Conservation (phyloP, 1,140 invertebrate species). For the Trachymyrmex septentrionalis region DNA sequence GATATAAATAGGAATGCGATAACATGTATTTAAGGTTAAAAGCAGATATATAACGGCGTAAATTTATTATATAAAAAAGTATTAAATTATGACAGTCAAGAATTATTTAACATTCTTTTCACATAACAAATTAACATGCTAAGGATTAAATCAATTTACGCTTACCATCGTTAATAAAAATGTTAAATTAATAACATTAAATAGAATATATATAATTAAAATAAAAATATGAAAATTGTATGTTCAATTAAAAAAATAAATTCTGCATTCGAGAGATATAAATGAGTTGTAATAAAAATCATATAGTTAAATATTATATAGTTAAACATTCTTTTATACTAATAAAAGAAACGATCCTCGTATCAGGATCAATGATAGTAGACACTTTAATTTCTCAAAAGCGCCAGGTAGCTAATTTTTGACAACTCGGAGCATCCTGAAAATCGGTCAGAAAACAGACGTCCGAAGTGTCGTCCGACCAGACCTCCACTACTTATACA, state of each 20-base stretch:
- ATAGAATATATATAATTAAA: no score
- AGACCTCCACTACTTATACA: background rate
- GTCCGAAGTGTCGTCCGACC: constrained; percentile 37
- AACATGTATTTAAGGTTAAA: no score
- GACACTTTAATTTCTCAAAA: constrained; percentile 29
- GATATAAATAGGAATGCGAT: no score
- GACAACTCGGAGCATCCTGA: background rate
- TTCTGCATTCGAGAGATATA: background rate
- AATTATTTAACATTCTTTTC: background rate
- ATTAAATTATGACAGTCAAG: no score
- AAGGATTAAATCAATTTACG: background rate
- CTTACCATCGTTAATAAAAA: background rate
- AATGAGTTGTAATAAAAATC: background rate
- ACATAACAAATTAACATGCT: background rate
- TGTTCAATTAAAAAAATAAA: background rate
- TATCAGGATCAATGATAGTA: background rate
- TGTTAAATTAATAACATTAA: background rate
- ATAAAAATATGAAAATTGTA: background rate
- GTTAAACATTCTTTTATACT: background rate
- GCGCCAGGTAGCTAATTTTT: constrained; percentile 30
- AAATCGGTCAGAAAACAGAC: constrained; percentile 9
- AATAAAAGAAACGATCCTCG: background rate
- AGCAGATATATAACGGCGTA: no score
- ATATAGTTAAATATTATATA: background rate
- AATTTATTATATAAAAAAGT: no score